Conservation (phyloP, 2,113 vertebrate species). For the Octodon degus region DNA sequence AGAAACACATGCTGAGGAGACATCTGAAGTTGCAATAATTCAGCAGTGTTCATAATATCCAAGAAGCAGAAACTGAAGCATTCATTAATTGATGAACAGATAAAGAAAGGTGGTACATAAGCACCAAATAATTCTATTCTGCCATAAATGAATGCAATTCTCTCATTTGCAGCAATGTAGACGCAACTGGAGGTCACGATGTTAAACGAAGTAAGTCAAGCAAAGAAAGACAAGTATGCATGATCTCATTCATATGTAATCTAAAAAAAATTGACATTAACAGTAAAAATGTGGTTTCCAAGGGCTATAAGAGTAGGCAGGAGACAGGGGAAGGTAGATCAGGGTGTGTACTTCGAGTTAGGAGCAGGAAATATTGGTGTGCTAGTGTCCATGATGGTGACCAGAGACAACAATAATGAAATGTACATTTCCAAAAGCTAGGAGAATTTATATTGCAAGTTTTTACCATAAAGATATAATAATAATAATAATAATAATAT, state of each 20-base stretch:
- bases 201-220: background rate
- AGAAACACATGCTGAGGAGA: background rate
- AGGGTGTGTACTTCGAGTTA: background rate
- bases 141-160: background rate
- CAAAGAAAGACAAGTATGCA: background rate
- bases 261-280: background rate
- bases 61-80: background rate
- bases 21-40: background rate
- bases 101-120: background rate
- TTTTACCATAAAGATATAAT: background rate
- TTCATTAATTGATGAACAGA: background rate
- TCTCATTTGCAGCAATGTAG: background rate
- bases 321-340: background rate
- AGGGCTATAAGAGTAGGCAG: accelerated
- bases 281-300: background rate
- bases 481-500: no score
- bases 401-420: background rate
- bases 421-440: background rate
- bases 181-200: background rate
- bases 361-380: background rate
- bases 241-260: background rate
- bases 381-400: background rate
- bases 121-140: background rate
- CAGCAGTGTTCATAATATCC: background rate
- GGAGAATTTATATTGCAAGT: background rate